Evolutionary conservation across 1,140 invertebrate species (phyloP).

Genomic region (Caenorhabditis briggsae): DNA sequence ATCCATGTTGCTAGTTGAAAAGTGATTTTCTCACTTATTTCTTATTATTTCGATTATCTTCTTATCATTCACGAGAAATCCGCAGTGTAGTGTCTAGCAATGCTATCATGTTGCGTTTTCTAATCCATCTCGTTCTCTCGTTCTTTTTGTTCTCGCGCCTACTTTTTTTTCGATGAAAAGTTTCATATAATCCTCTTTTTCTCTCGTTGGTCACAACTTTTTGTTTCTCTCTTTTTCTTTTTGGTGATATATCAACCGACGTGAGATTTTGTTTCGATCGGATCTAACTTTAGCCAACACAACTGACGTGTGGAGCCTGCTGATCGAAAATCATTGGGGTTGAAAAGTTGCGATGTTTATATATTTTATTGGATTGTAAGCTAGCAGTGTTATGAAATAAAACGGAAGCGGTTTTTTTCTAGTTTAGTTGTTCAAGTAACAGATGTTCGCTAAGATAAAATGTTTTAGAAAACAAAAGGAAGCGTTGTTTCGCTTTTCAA

Average conservation of each 20-base stretch:
- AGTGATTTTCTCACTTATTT: not conserved
- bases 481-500: no score
- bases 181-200: not conserved
- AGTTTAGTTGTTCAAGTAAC: no score
- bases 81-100: conserved; percentile 19
- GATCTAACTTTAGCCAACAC: no score
- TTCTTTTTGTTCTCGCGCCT: not conserved
- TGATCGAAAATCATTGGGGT: no score
- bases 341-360: no score
- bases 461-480: no score
- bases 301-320: no score
- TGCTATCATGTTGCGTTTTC: not conserved
- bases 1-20: not conserved
- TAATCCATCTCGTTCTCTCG: not conserved
- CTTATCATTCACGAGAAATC: not conserved
- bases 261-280: no score
- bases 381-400: no score
- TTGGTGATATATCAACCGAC: not conserved
- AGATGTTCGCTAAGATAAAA: no score
- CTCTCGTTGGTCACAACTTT: not conserved
- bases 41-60: not conserved
- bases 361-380: no score
- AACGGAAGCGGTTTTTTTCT: no score
- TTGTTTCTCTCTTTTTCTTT: not conserved
- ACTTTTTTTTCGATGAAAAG: conserved; percentile 19